Evolutionary conservation across 1,140 invertebrate genomes (phyloP), one percentile per base, ranked within the genome.

Genomic region (Trichogramma pretiosum): DNA sequence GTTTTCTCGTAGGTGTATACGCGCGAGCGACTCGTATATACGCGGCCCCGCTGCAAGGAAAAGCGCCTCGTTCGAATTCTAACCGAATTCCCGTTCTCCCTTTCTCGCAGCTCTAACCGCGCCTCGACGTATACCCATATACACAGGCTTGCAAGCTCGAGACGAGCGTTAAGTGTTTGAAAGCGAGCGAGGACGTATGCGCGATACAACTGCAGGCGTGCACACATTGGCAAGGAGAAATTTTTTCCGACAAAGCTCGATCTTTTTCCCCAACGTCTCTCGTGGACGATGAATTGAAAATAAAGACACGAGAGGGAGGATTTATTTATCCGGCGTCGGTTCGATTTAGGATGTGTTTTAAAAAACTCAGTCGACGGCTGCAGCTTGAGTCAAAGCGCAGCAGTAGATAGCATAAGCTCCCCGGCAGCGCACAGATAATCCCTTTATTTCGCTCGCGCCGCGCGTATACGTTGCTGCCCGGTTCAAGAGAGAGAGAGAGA

Each of bases 41-140:
- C 64, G 67, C 67, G 67, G 67, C 63, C 68, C 67, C 63, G 65
- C 64, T 68, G 18, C 62, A 61, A 61, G 59, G n/a, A n/a, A 62
- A 62, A 59, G 21, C 19, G 14, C 23, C 41, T 62, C 56, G 62
- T 64, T 61, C 67, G 55, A 68, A 69, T 68, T 70, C 62, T 63
- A 63, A 60, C 61, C 65, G 60, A 67, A 69, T 68, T 58, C 59
- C 57, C 52, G 53, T 56, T 46, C 38, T 41, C 23, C 43, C 22
- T 4, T 22, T 22, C 2, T 5, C 22, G 10, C 26, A n/a, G 26
- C 36, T 13, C 14, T 11, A 28, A 40, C 21, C 16, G 26, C 36
- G 5, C 11, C 24, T 5, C 24, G 5, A 28, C 24, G 24, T 28
- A 28, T 28, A 28, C n/a, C n/a, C n/a, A n/a, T n/a, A n/a, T n/a